Conservation (phyloP, 2,888 invertebrate genomes). For the Cerceris rybyensis region DNA sequence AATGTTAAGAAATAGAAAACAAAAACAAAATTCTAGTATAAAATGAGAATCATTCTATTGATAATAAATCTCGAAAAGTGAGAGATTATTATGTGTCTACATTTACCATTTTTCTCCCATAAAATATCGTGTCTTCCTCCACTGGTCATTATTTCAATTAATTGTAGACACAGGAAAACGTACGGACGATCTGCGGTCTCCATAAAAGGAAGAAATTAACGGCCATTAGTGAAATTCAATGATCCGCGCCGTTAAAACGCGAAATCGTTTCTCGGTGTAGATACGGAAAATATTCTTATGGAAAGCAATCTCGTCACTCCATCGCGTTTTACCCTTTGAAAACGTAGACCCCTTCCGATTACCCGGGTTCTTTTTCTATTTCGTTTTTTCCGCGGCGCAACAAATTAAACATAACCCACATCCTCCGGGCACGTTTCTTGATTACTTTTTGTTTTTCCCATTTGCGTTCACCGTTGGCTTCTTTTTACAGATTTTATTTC, state of each 20-base stretch:
- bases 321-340: conserved; percentile 55
- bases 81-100: too few relatives aligned
- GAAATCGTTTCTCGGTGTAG: neutral
- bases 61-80: too few relatives aligned
- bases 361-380: conserved; percentile 32
- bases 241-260: conserved; percentile 20
- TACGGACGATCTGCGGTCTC: conserved; percentile 21
- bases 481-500: conserved; percentile 66
- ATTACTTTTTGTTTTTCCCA: conserved; percentile 66
- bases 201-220: conserved; percentile 54
- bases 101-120: too few relatives aligned
- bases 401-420: conserved; percentile 67
- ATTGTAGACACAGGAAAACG: conserved; percentile 5
- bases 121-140: too few relatives aligned
- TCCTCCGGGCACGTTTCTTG: conserved; percentile 65
- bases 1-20: too few relatives aligned
- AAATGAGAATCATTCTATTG: too few relatives aligned
- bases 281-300: conserved; percentile 52
- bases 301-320: conserved; percentile 42
- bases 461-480: conserved; percentile 56
- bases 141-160: too few relatives aligned
- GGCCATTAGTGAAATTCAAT: conserved; percentile 43
- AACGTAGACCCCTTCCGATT: conserved; percentile 53
- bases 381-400: conserved; percentile 56
- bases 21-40: too few relatives aligned